Base-by-base conservation (phyloP, 2,113 vertebrate genomes). In the Plectropomus leopardus region DNA sequence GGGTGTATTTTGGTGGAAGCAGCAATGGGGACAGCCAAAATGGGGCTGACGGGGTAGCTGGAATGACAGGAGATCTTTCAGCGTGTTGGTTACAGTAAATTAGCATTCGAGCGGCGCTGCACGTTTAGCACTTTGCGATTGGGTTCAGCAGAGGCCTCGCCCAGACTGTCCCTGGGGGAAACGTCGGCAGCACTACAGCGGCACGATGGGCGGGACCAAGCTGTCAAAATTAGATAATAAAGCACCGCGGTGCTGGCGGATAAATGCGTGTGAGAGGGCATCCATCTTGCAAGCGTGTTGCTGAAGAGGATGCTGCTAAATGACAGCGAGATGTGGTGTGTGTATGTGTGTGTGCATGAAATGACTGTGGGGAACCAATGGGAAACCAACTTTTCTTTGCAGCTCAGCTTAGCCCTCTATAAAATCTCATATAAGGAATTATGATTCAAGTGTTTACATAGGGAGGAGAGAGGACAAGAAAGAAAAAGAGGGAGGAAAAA, bases 181-280 rank as follows among this genome's bases (percentile, higher is more conserved):
- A 91, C 84, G 77, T 84, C 86, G 65, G 87, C 92, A 90, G 86
- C 88, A 65, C 72, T 70, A 79, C 89, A 77, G 92, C 89, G 72
- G 92, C 91, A 78, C 82, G 68, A 90, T 93, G 92, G 94, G 94
- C 88, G 92, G 94, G 87, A 87, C 90, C 40, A 61, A 51, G 80
- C 94, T 95, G 94, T 95, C 94, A 95, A 92, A 94, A 94, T 93
- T 88, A 94, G 94, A 95, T 95, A 95, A 95, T 95, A 95, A 95
- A 95, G 94, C 92, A 94, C 89, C 87, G 59, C 72, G 78, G 91
- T 67, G 84, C 90, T 89, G 87, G 91, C 84, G 88, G 94, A 94
- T 93, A 93, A 94, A 93, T 91, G 93, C 86, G 82, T 84, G 90
- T 78, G 91, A 93, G 93, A 92, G 94, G 90, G 92, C 92, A 95